phyloP scores from a whole-genome alignment of 2,888 invertebrate species.

The Polia nebulosa region DNA sequence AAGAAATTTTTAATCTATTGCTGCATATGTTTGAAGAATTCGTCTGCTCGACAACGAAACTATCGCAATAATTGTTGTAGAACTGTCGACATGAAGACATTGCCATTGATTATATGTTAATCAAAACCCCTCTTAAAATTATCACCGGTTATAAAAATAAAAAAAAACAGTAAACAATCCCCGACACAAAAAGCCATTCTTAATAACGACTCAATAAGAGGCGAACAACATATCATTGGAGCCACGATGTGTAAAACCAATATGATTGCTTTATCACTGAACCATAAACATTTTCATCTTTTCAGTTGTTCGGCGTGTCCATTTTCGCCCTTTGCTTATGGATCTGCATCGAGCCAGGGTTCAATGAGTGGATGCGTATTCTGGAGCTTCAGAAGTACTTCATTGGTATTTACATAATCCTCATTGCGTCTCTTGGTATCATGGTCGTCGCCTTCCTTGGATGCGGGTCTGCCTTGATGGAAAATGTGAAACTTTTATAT shows the following conservation, averaged over 20 bases:
- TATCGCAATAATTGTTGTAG: no score
- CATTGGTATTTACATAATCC: slow-evolving; percentile 95
- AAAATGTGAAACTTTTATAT: slow-evolving; percentile 92
- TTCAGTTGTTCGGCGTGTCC: slow-evolving; percentile 94
- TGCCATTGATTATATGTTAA: no score
- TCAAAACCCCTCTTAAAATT: slow-evolving; percentile 6
- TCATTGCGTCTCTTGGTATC: slow-evolving; percentile 93
- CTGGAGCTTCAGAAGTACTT: slow-evolving; percentile 95
- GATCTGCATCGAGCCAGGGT: slow-evolving; percentile 95
- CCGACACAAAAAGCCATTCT: slow-evolving; percentile 1
- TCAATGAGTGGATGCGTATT: slow-evolving; percentile 95
- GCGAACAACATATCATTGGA: slow-evolving; percentile 13
- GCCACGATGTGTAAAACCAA: slow-evolving; percentile 18
- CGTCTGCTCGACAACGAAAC: no score
- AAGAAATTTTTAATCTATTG: no score
- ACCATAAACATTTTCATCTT: slow-evolving; percentile 68
- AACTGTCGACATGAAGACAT: no score
- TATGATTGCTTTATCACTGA: slow-evolving; percentile 25
- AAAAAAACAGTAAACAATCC: not conserved
- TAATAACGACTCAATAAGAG: slow-evolving; percentile 22
- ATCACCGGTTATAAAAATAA: not conserved
- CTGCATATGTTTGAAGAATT: no score
- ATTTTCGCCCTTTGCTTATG: slow-evolving; percentile 95
- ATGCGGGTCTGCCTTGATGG: slow-evolving; percentile 95
- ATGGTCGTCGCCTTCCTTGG: slow-evolving; percentile 95